Conservation (phyloP, 1,140 invertebrate genomes). For the Proctacanthus coquilletti region DNA sequence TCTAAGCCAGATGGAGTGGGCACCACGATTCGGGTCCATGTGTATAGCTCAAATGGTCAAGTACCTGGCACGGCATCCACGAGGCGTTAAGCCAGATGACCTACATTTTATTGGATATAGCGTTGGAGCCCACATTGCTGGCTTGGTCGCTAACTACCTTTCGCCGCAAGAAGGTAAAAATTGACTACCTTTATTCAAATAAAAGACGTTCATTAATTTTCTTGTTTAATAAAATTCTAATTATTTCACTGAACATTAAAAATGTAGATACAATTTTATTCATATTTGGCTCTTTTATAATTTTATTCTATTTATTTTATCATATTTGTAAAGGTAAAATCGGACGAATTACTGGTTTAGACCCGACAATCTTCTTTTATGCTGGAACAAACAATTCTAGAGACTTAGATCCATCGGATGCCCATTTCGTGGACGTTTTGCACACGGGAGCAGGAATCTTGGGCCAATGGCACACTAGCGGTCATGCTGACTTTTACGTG, state of each 20-base stretch:
- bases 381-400: slow-evolving; percentile 61
- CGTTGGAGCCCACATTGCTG: slow-evolving; percentile 71
- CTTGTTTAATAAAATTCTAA: too few relatives aligned
- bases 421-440: slow-evolving; percentile 73
- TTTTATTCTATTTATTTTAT: too few relatives aligned
- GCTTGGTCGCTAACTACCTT: slow-evolving; percentile 61
- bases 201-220: too few relatives aligned
- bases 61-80: slow-evolving; percentile 60
- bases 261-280: too few relatives aligned
- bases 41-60: slow-evolving; percentile 67
- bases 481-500: slow-evolving; percentile 80
- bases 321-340: too few relatives aligned
- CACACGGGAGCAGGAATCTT: slow-evolving; percentile 77
- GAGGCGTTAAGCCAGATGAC: slow-evolving; percentile 50
- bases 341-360: slow-evolving; percentile 67
- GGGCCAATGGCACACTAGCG: slow-evolving; percentile 70
- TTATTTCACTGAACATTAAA: too few relatives aligned
- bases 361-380: slow-evolving; percentile 70
- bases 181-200: too few relatives aligned
- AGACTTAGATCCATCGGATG: slow-evolving; percentile 70
- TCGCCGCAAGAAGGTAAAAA: slow-evolving; percentile 37
- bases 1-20: slow-evolving; percentile 67
- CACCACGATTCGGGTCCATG: slow-evolving; percentile 59
- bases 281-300: too few relatives aligned
- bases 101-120: slow-evolving; percentile 72